These are phyloP conservation scores for Stichopus horrens DNA, from an alignment of 53 echinoderm and acorn worm genomes.

Conservation along the genomic window DNA sequence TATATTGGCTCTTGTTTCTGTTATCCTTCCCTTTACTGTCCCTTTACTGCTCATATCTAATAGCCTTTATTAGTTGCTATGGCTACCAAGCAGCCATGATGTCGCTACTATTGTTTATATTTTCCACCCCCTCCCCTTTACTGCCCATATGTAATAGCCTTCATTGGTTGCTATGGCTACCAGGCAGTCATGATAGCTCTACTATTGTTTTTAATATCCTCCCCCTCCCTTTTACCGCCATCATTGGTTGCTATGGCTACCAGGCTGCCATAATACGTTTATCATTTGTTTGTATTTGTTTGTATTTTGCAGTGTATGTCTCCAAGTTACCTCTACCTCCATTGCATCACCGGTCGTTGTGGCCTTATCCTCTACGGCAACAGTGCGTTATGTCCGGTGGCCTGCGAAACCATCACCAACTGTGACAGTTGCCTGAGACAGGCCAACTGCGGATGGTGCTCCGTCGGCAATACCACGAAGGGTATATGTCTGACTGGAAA, in stretches of 20 bases:
- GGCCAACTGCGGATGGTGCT: slow-evolving; percentile 94
- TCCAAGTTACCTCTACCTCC: slow-evolving; percentile 78
- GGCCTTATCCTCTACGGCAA: slow-evolving; percentile 66
- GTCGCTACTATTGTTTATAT: neutral
- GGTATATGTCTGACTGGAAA: slow-evolving; percentile 93
- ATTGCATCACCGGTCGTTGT: slow-evolving; percentile 76
- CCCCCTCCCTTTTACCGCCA: slow-evolving; percentile 63
- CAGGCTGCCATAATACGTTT: slow-evolving; percentile 42
- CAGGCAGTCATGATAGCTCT: slow-evolving; percentile 48
- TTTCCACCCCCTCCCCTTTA: slow-evolving; percentile 61
- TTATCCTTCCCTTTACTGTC: slow-evolving; percentile 59
- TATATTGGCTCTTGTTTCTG: neutral
- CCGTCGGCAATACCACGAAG: slow-evolving; percentile 68
- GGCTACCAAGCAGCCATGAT: slow-evolving; percentile 64
- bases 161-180: slow-evolving; percentile 68
- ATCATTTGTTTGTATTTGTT: neutral
- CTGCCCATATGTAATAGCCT: slow-evolving; percentile 62
- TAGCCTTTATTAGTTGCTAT: slow-evolving; percentile 61
- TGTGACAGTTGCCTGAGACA: slow-evolving; percentile 75
- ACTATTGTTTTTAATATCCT: neutral
- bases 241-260: slow-evolving; percentile 71
- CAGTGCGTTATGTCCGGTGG: slow-evolving; percentile 60
- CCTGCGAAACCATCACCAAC: slow-evolving; percentile 67
- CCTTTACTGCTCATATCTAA: neutral
- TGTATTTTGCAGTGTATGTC: slow-evolving; percentile 68